These are phyloP conservation scores for Charina bottae DNA, from an alignment of 2,113 vertebrate species.

Conservation along the genomic window DNA sequence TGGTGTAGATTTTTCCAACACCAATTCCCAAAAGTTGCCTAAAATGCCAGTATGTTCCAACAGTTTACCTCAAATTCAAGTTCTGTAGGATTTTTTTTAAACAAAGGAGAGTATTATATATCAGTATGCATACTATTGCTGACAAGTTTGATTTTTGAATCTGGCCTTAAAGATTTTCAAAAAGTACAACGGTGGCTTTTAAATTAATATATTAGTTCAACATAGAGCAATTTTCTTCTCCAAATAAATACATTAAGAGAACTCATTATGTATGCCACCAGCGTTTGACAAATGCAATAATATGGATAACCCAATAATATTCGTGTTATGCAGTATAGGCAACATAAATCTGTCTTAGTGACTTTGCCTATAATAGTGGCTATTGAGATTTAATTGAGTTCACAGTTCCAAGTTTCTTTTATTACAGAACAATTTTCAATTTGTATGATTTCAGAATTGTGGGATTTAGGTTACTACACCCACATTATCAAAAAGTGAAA, in stretches of 20 bases:
- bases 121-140: constrained; percentile 32
- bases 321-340: constrained; percentile 52
- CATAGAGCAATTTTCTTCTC: neutral
- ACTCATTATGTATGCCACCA: neutral
- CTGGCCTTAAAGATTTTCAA: constrained; percentile 31
- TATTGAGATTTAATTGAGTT: constrained; percentile 29
- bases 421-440: constrained; percentile 2
- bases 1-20: constrained; percentile 31
- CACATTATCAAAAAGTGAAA: neutral
- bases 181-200: neutral
- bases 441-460: neutral
- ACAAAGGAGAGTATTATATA: constrained; percentile 46
- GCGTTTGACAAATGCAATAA: constrained; percentile 31
- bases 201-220: neutral
- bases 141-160: constrained; percentile 2
- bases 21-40: constrained; percentile 45
- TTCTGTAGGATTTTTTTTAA: constrained; percentile 52
- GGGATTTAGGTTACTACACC: neutral
- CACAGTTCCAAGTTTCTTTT: neutral
- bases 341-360: constrained; percentile 57
- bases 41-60: constrained; percentile 47
- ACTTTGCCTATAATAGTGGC: constrained; percentile 66
- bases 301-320: constrained; percentile 41
- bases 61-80: constrained; percentile 56
- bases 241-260: neutral